Base-by-base conservation (phyloP, 2,888 invertebrate genomes). In the Volucella bombylans region DNA sequence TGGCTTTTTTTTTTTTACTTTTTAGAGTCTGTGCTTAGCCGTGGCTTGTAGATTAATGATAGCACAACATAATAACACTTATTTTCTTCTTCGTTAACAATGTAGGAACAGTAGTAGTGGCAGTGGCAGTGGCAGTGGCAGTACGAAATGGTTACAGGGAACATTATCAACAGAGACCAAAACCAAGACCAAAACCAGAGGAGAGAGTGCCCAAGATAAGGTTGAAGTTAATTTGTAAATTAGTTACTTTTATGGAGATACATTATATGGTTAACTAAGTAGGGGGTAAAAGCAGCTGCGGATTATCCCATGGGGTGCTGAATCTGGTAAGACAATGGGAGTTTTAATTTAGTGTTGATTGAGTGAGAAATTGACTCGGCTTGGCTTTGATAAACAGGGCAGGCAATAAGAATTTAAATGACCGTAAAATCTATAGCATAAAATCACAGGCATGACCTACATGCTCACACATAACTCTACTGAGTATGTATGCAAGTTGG, bases 31-130 rank as follows among this genome's bases (percentile, higher is more conserved):
- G 69, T 76, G 83, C 80, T 80, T 74, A 83, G 55, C 73, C 79
- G 69, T 61, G 52, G 80, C 83, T 76, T 85, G 83, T 76, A 85
- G 83, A 85, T 85, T 74, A 55, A 85, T 85, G 83, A 85, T 85
- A 85, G 61, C 39, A 76, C 23, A 23, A 55, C 67, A 76, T 85
- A 80, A 85, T 80, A 80, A 85, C 72, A 67, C 83, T 76, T 76
- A 83, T 85, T 80, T 85, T 80, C 65, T 54, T 50, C 10, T 69
- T 52, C 38, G 61, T 54, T 73, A 76, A 80, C 74, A 79, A 71
- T 62, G 61, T 41, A 50, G 77, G 43, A 67, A 62, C 67, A 55
- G 15, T 45, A 54, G 18, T 8, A 45, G n/a, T 39, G 47, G 41
- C 14, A 61, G 59, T 61, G 23, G 23, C 23, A 23, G 23, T 23